Evolutionary conservation across 2,888 invertebrate species (phyloP).

Genomic region (Calephelis perditalis): DNA sequence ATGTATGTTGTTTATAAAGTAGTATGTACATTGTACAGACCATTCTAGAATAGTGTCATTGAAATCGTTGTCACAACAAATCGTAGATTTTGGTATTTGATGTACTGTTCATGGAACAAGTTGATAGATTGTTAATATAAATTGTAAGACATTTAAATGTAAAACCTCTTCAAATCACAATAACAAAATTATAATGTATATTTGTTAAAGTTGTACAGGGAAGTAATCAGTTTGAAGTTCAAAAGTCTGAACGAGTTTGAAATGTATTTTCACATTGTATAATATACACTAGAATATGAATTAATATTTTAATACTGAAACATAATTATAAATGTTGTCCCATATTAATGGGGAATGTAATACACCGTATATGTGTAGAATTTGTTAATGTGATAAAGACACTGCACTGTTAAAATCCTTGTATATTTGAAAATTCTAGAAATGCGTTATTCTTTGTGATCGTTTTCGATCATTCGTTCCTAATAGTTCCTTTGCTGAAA

Average conservation of each 20-base stretch:
- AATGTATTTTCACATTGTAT: constrained; percentile 76
- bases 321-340: constrained; percentile 58
- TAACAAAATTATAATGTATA: constrained; percentile 69
- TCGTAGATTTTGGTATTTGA: neutral
- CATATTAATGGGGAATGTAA: constrained; percentile 54
- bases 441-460: constrained; percentile 46
- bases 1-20: constrained; percentile 8
- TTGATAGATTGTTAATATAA: constrained; percentile 8
- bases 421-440: constrained; percentile 54
- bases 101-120: constrained; percentile 2
- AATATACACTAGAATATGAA: constrained; percentile 69
- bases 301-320: constrained; percentile 72
- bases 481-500: constrained; percentile 57
- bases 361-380: constrained; percentile 58
- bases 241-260: constrained; percentile 72
- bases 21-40: constrained; percentile 1
- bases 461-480: constrained; percentile 65
- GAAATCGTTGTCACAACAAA: neutral
- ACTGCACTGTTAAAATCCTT: constrained; percentile 59
- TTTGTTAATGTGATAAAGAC: constrained; percentile 66
- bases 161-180: constrained; percentile 67
- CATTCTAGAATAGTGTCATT: constrained; percentile 4
- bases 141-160: constrained; percentile 4
- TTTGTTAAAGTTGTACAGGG: constrained; percentile 75
- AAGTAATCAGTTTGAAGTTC: constrained; percentile 68